These are phyloP conservation scores for Sandelia bainsii DNA, from an alignment of 2,797 vertebrate species.

Conservation along the genomic window DNA sequence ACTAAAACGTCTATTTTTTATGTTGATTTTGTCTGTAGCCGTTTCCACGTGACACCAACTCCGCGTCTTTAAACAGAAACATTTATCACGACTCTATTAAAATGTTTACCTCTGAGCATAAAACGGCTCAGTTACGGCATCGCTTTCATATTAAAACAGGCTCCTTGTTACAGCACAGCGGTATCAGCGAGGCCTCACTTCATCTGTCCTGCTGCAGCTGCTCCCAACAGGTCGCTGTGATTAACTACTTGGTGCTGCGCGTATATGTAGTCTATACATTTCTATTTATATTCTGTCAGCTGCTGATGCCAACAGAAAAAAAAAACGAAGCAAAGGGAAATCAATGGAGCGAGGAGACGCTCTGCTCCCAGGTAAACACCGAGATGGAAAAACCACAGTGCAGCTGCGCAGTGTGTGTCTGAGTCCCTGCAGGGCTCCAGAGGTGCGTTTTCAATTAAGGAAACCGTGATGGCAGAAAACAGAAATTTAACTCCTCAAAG, in stretches of 20 bases:
- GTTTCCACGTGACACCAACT: conserved; percentile 35
- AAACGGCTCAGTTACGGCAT: conserved; percentile 40
- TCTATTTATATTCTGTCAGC: conserved; percentile 46
- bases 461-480: conserved; percentile 13
- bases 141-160: conserved; percentile 16
- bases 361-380: conserved; percentile 64
- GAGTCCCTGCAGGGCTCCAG: conserved; percentile 9
- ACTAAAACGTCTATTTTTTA: conserved; percentile 15
- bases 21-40: neutral
- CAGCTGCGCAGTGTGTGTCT: neutral
- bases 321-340: conserved; percentile 23
- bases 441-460: conserved; percentile 46
- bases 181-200: no score
- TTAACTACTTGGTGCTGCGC: conserved; percentile 28
- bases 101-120: conserved; percentile 29
- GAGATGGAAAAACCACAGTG: conserved; percentile 52
- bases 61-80: conserved; percentile 17
- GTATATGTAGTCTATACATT: conserved; percentile 18
- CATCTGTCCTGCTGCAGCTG: no score
- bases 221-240: conserved; percentile 12
- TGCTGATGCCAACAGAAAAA: conserved; percentile 28
- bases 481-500: neutral
- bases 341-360: conserved; percentile 38
- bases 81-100: conserved; percentile 43
- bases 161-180: no score